Evolutionary conservation across 2,888 invertebrate species (phyloP), one percentile per base, ranked within the genome.

Genomic region (Drosophila recens): DNA sequence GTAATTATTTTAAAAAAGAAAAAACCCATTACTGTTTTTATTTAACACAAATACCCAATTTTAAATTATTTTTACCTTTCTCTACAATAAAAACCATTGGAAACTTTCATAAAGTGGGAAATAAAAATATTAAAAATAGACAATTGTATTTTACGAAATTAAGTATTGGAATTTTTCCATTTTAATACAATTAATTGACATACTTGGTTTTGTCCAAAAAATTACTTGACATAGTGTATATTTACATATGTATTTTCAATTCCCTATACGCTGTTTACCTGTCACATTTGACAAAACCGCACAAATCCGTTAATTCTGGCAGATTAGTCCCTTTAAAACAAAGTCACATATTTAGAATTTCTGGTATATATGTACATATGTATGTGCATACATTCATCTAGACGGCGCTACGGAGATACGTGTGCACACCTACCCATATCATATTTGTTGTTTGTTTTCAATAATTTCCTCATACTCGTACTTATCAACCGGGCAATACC

Each of bases 401-500:
- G 30, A 8, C 5, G 8, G 10, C 8, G n/a, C 10, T 34, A 33
- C 46, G 11, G 30, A 30, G 30, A 13, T 9, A 58, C 43, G 15
- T 10, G 15, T 27, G 10, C 4, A 36, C 36, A 34, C 36, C 17
- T 34, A 34, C 9, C 20, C 23, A 20, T 10, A 20, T 45, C 27
- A 48, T 45, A 17, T 58, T 59, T 30, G 38, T 74, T 57, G 48
- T 36, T 74, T 57, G 48, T 40, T 65, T 48, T 61, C 15, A 53
- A 54, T 53, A 40, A 43, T 30, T 68, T 46, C 11, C n/a, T 54
- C 27, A 6, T 53, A 43, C 43, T 53, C 27, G 17, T 17, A 42
- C 13, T 20, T 36, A 36, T 51, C 36, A 36, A 58, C 27, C 42
- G 76, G 78, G 76, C 70, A 76, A 74, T 76, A 66, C 76, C 76